A percentile compares a stretch with the other conserved stretches of the same genome.
Conservation (phyloP, 2,797 vertebrate genomes). For the Odontamblyopus rebecca region DNA sequence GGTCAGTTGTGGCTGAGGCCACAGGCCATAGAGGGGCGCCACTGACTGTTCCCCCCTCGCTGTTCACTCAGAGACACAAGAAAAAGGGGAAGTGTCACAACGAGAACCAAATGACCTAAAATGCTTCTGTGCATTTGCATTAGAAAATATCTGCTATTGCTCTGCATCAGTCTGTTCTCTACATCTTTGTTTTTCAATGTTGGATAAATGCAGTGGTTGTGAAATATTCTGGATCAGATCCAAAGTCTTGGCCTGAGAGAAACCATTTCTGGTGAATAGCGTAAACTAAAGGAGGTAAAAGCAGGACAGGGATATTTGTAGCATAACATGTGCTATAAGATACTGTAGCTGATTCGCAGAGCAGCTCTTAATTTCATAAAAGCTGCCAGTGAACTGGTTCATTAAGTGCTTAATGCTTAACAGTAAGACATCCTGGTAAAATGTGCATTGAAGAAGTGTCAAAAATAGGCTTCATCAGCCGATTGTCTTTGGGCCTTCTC, state of each 20-base stretch:
- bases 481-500: slow-evolving; percentile 75
- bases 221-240: slow-evolving; percentile 3
- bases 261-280: neutral
- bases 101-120: slow-evolving; percentile 54
- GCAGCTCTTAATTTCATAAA: slow-evolving; percentile 15
- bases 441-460: slow-evolving; percentile 46
- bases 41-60: slow-evolving; percentile 53
- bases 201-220: too few relatives aligned
- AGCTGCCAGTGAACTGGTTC: slow-evolving; percentile 17
- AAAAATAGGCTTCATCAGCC: slow-evolving; percentile 62
- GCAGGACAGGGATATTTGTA: neutral
- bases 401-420: slow-evolving; percentile 15
- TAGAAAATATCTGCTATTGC: slow-evolving; percentile 13
- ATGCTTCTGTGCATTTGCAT: slow-evolving; percentile 41
- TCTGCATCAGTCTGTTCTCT: slow-evolving; percentile 2
- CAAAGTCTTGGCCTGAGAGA: neutral
- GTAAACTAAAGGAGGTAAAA: neutral
- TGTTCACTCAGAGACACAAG: slow-evolving; percentile 51
- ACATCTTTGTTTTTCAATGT: slow-evolving; percentile 9
- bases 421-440: slow-evolving; percentile 4
- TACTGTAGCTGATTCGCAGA: neutral
- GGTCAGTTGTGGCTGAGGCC: slow-evolving; percentile 62
- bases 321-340: neutral
- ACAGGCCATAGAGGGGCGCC: slow-evolving; percentile 64
- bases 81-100: slow-evolving; percentile 38